Percentiles rank a stretch among this genome's conserved stretches.
Conservation (phyloP, 2,888 invertebrate species). For the Plagiodera versicolora region DNA sequence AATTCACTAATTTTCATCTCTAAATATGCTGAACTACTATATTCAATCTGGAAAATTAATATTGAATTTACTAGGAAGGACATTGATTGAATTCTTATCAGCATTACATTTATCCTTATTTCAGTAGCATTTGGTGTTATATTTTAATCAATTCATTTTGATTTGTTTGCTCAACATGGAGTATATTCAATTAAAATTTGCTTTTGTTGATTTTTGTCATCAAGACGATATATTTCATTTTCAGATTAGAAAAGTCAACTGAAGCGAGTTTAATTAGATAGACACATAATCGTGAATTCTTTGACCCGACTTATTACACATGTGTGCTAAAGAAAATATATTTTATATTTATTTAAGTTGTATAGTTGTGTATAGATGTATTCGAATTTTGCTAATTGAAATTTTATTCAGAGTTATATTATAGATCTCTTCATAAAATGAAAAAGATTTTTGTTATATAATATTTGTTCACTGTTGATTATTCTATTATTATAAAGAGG, state of each 20-base stretch:
- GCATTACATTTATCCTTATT: no score
- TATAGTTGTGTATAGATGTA: background rate
- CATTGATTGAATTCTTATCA: no score
- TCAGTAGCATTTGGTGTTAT: background rate
- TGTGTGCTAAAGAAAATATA: background rate
- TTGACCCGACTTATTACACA: background rate
- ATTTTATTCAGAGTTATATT: background rate
- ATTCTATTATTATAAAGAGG: background rate
- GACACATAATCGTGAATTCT: background rate
- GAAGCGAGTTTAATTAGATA: background rate
- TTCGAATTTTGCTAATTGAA: background rate
- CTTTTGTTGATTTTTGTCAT: no score
- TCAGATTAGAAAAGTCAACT: background rate
- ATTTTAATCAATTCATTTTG: background rate
- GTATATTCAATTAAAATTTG: background rate
- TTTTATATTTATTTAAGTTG: background rate
- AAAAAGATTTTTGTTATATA: background rate
- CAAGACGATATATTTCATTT: background rate
- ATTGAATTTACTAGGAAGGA: no score
- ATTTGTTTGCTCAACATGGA: background rate
- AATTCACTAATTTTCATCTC: no score
- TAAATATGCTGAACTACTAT: no score
- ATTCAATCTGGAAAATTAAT: no score
- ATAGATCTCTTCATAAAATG: background rate
- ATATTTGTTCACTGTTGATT: constrained; percentile 1